These are phyloP conservation scores for Myotis davidii DNA, from an alignment of 2,113 vertebrate genomes.

Conservation along the genomic window DNA sequence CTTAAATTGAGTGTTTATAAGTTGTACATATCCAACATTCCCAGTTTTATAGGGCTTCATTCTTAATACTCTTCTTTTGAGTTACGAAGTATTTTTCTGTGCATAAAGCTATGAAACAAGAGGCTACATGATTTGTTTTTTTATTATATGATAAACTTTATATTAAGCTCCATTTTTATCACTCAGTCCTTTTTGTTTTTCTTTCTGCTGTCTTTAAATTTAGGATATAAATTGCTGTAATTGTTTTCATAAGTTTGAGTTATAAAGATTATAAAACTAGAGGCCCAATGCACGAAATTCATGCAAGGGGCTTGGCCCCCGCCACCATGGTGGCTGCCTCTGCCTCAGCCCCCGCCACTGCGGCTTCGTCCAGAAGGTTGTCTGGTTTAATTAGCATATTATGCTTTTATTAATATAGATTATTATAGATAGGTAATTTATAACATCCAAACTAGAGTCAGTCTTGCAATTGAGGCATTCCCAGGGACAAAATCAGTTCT, in stretches of 20 bases:
- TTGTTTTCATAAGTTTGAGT: conserved; percentile 45
- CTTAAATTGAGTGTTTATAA: background rate
- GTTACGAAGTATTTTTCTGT: background rate
- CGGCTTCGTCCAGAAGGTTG: too few species aligned
- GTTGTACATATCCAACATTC: background rate
- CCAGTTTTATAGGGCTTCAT: background rate
- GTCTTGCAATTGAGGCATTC: background rate
- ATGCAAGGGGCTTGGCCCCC: too few species aligned
- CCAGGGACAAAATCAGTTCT: background rate
- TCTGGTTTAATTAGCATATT: too few species aligned
- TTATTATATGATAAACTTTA: background rate
- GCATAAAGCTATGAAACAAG: conserved; percentile 15
- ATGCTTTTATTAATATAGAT: too few species aligned
- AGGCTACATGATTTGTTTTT: background rate
- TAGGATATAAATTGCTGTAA: background rate
- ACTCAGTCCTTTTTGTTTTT: conserved; percentile 4
- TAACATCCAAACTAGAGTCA: background rate
- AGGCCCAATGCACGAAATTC: too few species aligned
- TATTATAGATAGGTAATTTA: background rate
- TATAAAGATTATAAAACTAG: conserved; percentile 7
- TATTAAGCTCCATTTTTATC: background rate
- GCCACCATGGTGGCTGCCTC: too few species aligned
- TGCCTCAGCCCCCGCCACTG: too few species aligned
- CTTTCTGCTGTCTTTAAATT: conserved; percentile 35
- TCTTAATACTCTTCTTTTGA: conserved; percentile 10